phyloP scores from a whole-genome alignment of 2,113 vertebrate genomes.

The Stegastes partitus region DNA sequence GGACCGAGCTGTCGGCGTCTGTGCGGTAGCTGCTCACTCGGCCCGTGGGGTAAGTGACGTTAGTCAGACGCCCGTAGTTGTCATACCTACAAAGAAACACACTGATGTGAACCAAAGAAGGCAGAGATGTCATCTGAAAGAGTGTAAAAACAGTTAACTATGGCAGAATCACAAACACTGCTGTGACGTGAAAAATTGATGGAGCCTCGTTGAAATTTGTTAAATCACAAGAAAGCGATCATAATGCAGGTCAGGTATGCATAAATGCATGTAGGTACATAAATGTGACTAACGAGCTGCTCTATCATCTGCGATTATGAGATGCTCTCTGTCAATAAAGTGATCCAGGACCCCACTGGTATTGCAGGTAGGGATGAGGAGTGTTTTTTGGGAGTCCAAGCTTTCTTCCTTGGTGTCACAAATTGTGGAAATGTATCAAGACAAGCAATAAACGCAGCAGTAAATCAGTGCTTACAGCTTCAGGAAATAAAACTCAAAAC shows the following conservation, averaged over 20 bases:
- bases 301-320: conserved; percentile 27
- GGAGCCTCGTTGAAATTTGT: conserved; percentile 22
- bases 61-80: conserved; percentile 95
- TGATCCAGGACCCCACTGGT: not conserved
- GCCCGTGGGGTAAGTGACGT: conserved; percentile 97
- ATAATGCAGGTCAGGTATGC: conserved; percentile 32
- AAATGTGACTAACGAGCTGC: conserved; percentile 43
- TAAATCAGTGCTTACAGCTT: conserved; percentile 31
- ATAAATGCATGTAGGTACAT: conserved; percentile 35
- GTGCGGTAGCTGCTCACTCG: conserved; percentile 96
- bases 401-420: conserved; percentile 41
- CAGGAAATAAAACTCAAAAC: conserved; percentile 46
- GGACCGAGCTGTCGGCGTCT: conserved; percentile 92
- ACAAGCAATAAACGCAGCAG: conserved; percentile 36
- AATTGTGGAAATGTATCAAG: conserved; percentile 42
- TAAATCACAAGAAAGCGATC: conserved; percentile 30
- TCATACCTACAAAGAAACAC: conserved; percentile 88
- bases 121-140: conserved; percentile 23
- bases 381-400: conserved; percentile 18
- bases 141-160: conserved; percentile 6
- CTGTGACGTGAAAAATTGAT: not conserved
- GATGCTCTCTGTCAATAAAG: conserved; percentile 14
- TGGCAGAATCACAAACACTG: conserved; percentile 39
- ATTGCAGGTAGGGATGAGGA: conserved; percentile 27
- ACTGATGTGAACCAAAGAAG: conserved; percentile 32